Percentiles rank a stretch among this genome's conserved stretches.
These are phyloP conservation scores for Nothobranchius kuhntae DNA, from an alignment of 2,113 vertebrate species.

Conservation along the genomic window DNA sequence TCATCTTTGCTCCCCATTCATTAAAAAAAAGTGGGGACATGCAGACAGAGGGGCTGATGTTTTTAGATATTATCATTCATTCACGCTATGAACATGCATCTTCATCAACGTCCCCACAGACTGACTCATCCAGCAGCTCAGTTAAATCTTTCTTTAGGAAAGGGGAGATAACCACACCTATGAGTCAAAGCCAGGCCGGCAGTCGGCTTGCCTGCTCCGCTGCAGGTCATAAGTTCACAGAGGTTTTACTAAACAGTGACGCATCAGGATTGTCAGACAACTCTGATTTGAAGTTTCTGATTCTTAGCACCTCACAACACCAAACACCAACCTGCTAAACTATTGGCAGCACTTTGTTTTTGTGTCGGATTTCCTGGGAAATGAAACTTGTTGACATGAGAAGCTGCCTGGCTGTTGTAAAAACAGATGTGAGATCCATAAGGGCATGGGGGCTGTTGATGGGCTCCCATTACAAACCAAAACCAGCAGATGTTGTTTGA, in stretches of 20 bases:
- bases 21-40: too few species aligned
- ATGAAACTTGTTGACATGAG: constrained; percentile 28
- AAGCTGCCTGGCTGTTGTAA: constrained; percentile 38
- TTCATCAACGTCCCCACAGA: constrained; percentile 8
- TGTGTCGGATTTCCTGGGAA: constrained; percentile 17
- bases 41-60: constrained; percentile 8
- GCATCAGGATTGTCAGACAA: neutral
- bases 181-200: constrained; percentile 10
- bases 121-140: constrained; percentile 27
- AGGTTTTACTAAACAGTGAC: neutral
- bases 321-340: constrained; percentile 35
- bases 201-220: constrained; percentile 31
- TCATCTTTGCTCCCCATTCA: neutral
- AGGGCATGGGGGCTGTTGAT: constrained; percentile 14
- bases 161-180: constrained; percentile 20
- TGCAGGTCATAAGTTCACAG: neutral
- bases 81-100: constrained; percentile 22
- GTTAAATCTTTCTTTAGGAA: constrained; percentile 8
- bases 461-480: constrained; percentile 51
- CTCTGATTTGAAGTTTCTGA: too few species aligned
- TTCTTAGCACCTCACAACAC: constrained; percentile 20
- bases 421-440: constrained; percentile 43
- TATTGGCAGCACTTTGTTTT: constrained; percentile 37
- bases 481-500: constrained; percentile 52
- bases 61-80: constrained; percentile 24